A percentile compares a stretch with the other conserved stretches of the same genome.
Evolutionary conservation across 2,113 vertebrate genomes (phyloP).

Genomic region (Neomonachus schauinslandi): DNA sequence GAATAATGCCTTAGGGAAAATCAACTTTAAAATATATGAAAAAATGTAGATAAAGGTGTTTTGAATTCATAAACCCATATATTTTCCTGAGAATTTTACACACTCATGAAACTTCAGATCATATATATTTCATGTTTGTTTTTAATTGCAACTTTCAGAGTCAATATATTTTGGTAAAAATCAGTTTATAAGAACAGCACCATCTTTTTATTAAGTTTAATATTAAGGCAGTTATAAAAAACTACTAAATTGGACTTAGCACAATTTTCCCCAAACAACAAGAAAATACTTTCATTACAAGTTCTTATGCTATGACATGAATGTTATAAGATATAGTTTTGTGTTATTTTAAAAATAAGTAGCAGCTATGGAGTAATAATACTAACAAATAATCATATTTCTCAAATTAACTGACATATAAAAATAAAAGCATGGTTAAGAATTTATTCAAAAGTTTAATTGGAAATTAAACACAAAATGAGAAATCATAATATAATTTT

Average conservation of each 20-base stretch:
- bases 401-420: neutral
- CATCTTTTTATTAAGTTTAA: neutral
- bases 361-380: neutral
- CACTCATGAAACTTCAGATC: neutral
- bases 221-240: neutral
- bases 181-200: neutral
- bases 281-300: neutral
- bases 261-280: neutral
- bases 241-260: neutral
- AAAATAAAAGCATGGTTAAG: neutral
- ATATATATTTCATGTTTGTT: neutral
- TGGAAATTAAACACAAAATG: neutral
- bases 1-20: neutral
- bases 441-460: neutral
- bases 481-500: neutral
- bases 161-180: neutral
- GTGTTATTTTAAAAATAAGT: neutral
- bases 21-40: neutral
- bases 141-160: neutral
- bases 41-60: neutral
- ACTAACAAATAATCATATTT: neutral
- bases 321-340: neutral
- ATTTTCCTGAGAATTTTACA: neutral
- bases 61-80: neutral
- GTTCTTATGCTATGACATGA: neutral